Evolutionary conservation across 2,113 vertebrate species (phyloP), one percentile per base, ranked within the genome.

Genomic region (Cyanoderma ruficeps): DNA sequence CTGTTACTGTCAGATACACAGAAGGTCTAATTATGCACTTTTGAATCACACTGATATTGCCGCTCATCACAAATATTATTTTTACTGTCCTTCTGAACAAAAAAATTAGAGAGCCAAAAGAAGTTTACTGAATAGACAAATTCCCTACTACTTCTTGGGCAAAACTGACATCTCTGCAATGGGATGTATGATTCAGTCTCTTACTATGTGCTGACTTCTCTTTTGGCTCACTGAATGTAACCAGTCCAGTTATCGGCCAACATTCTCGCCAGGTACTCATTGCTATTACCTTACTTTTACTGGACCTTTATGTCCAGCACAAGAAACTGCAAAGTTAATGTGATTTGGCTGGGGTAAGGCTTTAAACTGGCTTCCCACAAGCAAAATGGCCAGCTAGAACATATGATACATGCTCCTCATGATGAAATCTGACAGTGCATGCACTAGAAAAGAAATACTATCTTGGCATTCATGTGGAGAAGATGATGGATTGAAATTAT

Each of bases 401-500:
- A 72, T 33, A 37, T 75, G 60, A 92, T 63, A 61, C 27, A 46
- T 15, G 8, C 13, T 60, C 10, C 68, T 78, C 28, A 44, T 57
- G 80, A 90, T 75, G 60, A 92, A 86, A 96, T 64, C 53, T 89
- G 85, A 89, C 83, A 60, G 83, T 41, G 75, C 19, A 10, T 57
- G 23, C 41, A 87, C 77, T 89, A 59, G 49, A 79, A 87, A 93
- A 89, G 74, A 91, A 92, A 88, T 65, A 85, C 42, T 80, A 23
- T 21, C 50, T 56, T 87, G 70, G 61, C 50, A 64, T 50, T 83
- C 61, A 64, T 16, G 16, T 53, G 69, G 52, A 94, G 84, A 96
- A 83, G 42, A 63, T 92, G 92, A 96, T 83, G 87, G 90, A 96
- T 90, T 89, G n/a, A 53, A 82, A 80, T 82, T 95, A 90, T 95